Percentiles rank a stretch among this genome's conserved stretches.
Conservation (phyloP, 1,140 invertebrate genomes). For the Papilio aristodemus region DNA sequence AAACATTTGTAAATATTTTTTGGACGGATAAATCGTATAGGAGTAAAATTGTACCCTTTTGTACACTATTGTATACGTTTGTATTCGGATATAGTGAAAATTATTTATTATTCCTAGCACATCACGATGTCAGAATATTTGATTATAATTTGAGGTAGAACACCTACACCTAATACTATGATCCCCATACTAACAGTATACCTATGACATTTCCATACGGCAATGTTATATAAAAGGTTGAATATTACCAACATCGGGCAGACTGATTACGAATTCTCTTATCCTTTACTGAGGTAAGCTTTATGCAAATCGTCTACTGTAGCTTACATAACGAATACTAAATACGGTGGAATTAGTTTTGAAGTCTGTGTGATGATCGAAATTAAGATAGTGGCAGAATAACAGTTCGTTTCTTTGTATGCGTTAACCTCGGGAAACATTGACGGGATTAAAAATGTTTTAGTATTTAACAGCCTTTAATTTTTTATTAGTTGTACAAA, state of each 20-base stretch:
- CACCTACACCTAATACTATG: not conserved
- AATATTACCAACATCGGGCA: constrained; percentile 33
- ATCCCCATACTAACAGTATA: not conserved
- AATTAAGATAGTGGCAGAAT: not conserved
- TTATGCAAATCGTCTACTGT: constrained; percentile 55
- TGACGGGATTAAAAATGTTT: too few relatives aligned
- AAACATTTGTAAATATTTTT: too few relatives aligned
- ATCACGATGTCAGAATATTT: too few relatives aligned
- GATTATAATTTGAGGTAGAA: too few relatives aligned
- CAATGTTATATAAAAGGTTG: not conserved
- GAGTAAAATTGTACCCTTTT: too few relatives aligned
- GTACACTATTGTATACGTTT: too few relatives aligned
- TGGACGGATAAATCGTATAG: too few relatives aligned
- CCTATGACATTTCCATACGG: not conserved
- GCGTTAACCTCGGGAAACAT: too few relatives aligned
- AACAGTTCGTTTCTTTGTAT: not conserved
- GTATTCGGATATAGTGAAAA: too few relatives aligned
- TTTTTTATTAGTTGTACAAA: too few relatives aligned
- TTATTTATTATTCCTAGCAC: too few relatives aligned
- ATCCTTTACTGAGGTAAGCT: constrained; percentile 46
- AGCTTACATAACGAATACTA: constrained; percentile 40
- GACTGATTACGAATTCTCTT: constrained; percentile 52
- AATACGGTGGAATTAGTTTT: constrained; percentile 41
- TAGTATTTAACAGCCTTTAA: too few relatives aligned
- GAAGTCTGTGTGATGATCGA: constrained; percentile 13